These are phyloP conservation scores for Ictidomys tridecemlineatus DNA, from an alignment of 2,113 vertebrate species.

Conservation along the genomic window DNA sequence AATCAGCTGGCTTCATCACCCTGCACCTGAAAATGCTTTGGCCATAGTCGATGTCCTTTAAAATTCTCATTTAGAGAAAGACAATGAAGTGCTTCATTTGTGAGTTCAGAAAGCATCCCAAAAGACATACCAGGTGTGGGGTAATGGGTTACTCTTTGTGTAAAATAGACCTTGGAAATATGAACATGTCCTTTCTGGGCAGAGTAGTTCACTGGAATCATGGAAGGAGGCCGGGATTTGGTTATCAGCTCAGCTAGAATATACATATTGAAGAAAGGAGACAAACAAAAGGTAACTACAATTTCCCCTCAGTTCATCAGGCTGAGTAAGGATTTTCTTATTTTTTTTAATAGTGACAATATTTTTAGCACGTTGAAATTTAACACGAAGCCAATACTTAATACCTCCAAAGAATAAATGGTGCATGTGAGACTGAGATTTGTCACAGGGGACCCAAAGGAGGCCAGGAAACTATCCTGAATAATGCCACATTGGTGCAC, in stretches of 20 bases:
- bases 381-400: background rate
- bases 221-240: background rate
- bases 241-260: background rate
- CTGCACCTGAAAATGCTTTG: background rate
- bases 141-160: background rate
- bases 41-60: background rate
- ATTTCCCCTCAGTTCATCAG: background rate
- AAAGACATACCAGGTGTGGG: no score
- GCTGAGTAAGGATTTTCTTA: background rate
- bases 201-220: background rate
- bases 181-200: background rate
- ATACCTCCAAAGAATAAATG: background rate
- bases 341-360: background rate
- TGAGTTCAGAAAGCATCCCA: background rate
- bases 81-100: background rate
- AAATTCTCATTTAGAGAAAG: conserved; percentile 20
- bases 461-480: background rate
- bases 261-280: background rate
- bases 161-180: background rate
- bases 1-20: background rate
- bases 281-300: background rate
- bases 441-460: background rate
- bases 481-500: no score
- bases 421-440: background rate
- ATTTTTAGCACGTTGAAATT: conserved; percentile 31